Base-by-base conservation (phyloP, 2,113 vertebrate genomes). In the Alectura lathami region DNA sequence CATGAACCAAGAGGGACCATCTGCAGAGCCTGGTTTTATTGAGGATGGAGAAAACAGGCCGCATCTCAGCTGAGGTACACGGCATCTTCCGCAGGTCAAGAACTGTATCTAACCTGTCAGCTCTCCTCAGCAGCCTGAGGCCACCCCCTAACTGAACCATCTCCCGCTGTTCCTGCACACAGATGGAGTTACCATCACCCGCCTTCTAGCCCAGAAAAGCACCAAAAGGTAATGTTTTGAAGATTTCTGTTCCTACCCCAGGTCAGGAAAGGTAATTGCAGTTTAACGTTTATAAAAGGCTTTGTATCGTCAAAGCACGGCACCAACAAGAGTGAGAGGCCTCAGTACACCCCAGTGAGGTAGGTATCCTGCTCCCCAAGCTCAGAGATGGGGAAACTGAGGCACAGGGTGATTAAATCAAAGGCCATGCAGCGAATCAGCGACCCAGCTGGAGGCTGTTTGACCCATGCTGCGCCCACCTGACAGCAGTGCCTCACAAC, bases 301-400 rank as follows among this genome's bases (percentile, higher is more conserved):
- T 97, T 96, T 93, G 94, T 88, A 57, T 94, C 90, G 90, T 93
- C 91, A 95, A 97, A 97, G 92, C 93, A 93, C 43, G 56, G 93
- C 95, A 97, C 91, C 90, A 91, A 94, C 68, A 68, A 91, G 88
- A 96, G 91, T 27, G 45, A 96, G 94, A 96, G 93, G 93, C 94
- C 95, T 96, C 96, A 96, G 94, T 86, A 96, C 94, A 96, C 90
- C 90, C 91, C 93, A 84, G 53, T 94, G 96, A 97, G 96, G 93
- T 97, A 96, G 93, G 95, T 93, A 95, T 93, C 93, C 89, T 84
- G 92, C 88, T 95, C 94, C 96, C 96, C 91, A 95, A 96, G 76
- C 74, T 95, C 91, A 78, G 72, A 83, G 47, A 88, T 79, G 83
- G 93, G 94, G 92, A 97, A 96, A 95, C 95, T 91, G 96, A 96